Percentiles rank a stretch among this genome's conserved stretches.
These are phyloP conservation scores for Parauchenoglanis ngamensis DNA, from an alignment of 2,797 vertebrate species.

Conservation along the genomic window DNA sequence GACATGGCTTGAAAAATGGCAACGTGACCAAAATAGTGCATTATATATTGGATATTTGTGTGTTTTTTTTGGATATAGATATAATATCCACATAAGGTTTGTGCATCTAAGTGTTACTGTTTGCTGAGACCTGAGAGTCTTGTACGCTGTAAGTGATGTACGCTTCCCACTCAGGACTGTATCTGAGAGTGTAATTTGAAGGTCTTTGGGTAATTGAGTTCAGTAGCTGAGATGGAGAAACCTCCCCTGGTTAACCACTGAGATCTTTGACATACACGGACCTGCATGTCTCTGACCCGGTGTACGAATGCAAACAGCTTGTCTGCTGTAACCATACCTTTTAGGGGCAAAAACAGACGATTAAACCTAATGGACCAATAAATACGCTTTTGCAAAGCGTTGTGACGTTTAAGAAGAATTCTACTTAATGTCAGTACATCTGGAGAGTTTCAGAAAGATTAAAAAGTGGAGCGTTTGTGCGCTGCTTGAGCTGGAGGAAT, in stretches of 20 bases:
- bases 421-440: background rate
- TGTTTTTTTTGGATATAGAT: no score
- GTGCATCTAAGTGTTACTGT: background rate
- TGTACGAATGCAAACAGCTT: background rate
- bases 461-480: background rate
- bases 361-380: background rate
- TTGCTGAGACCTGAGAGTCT: background rate
- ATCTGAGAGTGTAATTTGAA: no score
- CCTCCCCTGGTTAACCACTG: background rate
- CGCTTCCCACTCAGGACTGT: background rate
- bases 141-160: background rate
- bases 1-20: background rate
- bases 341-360: background rate
- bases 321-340: background rate
- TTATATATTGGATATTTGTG: background rate
- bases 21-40: background rate
- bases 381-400: background rate
- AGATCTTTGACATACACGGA: background rate
- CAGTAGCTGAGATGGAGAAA: background rate
- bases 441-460: constrained; percentile 18
- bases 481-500: background rate
- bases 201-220: no score
- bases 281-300: no score
- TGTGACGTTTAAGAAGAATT: background rate
- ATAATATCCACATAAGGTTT: background rate